Evolutionary conservation across 2,797 vertebrate genomes (phyloP).

Genomic region (Mycteria americana): DNA sequence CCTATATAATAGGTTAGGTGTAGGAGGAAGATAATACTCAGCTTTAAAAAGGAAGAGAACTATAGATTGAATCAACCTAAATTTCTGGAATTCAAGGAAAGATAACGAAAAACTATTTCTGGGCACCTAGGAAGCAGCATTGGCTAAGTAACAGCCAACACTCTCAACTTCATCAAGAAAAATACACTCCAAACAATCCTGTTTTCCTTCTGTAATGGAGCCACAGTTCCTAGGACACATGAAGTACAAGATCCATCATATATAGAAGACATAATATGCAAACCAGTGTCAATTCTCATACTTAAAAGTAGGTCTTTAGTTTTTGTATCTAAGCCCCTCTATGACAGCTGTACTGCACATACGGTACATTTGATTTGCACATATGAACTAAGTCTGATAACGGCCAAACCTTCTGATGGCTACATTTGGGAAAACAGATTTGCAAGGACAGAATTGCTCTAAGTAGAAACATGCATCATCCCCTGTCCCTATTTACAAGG

Average conservation of each 20-base stretch:
- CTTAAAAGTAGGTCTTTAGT: neutral
- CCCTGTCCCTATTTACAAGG: neutral
- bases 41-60: neutral
- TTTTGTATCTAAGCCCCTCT: neutral
- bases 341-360: neutral
- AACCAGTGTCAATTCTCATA: neutral
- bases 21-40: neutral
- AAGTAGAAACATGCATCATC: neutral
- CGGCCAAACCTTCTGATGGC: neutral
- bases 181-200: neutral
- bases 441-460: neutral
- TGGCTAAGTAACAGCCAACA: neutral
- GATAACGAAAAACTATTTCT: neutral
- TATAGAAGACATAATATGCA: neutral
- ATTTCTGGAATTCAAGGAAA: neutral
- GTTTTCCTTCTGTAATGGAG: neutral
- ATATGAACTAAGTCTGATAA: neutral
- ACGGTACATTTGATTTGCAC: rapidly evolving
- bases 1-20: neutral
- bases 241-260: neutral
- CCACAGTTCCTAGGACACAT: rapidly evolving
- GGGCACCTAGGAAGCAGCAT: neutral
- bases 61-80: neutral
- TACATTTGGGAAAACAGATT: neutral
- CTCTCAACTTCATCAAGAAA: neutral